These are phyloP conservation scores for Mylabris phalerata DNA, from an alignment of 1,140 invertebrate species.

Conservation along the genomic window DNA sequence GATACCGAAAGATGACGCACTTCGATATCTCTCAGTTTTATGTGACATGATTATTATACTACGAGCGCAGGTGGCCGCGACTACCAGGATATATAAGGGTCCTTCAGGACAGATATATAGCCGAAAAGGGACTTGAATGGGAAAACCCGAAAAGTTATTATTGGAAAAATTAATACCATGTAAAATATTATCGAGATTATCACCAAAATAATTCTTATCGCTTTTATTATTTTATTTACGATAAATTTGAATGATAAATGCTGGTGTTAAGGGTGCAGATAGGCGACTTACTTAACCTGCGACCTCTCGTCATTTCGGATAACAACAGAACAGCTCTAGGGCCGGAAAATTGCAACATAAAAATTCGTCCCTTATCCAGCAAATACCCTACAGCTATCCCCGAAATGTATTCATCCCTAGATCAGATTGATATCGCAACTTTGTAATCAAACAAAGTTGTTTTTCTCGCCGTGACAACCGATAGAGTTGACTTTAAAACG, in stretches of 20 bases:
- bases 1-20: conserved; percentile 20
- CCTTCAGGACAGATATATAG: conserved; percentile 14
- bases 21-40: conserved; percentile 30
- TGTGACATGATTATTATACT: conserved; percentile 36
- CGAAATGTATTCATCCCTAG: conserved; percentile 28
- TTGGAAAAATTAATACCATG: too few relatives aligned
- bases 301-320: conserved; percentile 28
- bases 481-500: neutral
- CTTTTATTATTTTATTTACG: too few relatives aligned
- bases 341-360: conserved; percentile 37
- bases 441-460: neutral
- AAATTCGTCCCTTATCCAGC: conserved; percentile 23
- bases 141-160: too few relatives aligned
- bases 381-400: conserved; percentile 20
- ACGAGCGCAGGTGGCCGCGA: conserved; percentile 28
- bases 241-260: conserved; percentile 5
- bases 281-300: conserved; percentile 31
- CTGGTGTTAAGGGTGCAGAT: conserved; percentile 7
- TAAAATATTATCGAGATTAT: too few relatives aligned
- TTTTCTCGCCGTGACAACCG: neutral
- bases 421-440: conserved; percentile 23
- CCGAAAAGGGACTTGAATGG: too few relatives aligned
- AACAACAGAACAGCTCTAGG: conserved; percentile 28
- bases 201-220: too few relatives aligned
- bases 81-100: conserved; percentile 20